These are phyloP conservation scores for Saccostrea glomerata DNA, from an alignment of 1,140 invertebrate species.

Conservation along the genomic window DNA sequence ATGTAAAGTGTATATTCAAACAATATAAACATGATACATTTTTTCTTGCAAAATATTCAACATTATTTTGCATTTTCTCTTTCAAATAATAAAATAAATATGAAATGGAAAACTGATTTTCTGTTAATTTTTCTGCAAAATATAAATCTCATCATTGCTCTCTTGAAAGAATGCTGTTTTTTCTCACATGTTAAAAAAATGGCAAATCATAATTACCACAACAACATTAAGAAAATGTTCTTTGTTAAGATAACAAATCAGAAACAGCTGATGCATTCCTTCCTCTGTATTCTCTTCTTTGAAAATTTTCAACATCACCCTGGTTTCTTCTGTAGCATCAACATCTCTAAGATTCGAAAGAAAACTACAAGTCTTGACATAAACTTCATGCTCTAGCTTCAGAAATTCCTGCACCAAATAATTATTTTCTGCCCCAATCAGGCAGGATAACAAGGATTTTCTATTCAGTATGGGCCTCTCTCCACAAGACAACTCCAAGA, in stretches of 20 bases:
- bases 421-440: conserved; percentile 62
- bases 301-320: conserved; percentile 58
- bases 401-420: conserved; percentile 71
- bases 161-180: no score
- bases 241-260: conserved; percentile 64
- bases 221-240: conserved; percentile 70
- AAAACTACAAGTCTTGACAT: conserved; percentile 40
- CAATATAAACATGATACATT: not conserved
- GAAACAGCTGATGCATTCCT: conserved; percentile 60
- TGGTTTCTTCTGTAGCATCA: conserved; percentile 64
- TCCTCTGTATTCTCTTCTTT: conserved; percentile 53
- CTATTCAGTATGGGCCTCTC: conserved; percentile 48
- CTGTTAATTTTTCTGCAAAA: not conserved
- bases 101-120: not conserved
- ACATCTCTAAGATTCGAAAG: conserved; percentile 27
- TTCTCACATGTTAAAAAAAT: no score
- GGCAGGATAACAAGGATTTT: conserved; percentile 60
- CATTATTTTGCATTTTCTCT: not conserved
- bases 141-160: no score
- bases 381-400: conserved; percentile 66
- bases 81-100: not conserved
- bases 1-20: not conserved
- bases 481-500: conserved; percentile 59
- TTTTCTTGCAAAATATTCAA: not conserved
- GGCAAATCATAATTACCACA: conserved; percentile 64